Percentiles rank a stretch among this genome's conserved stretches.
Conservation (phyloP, 2,797 vertebrate genomes). For the Urophycis tenuis region DNA sequence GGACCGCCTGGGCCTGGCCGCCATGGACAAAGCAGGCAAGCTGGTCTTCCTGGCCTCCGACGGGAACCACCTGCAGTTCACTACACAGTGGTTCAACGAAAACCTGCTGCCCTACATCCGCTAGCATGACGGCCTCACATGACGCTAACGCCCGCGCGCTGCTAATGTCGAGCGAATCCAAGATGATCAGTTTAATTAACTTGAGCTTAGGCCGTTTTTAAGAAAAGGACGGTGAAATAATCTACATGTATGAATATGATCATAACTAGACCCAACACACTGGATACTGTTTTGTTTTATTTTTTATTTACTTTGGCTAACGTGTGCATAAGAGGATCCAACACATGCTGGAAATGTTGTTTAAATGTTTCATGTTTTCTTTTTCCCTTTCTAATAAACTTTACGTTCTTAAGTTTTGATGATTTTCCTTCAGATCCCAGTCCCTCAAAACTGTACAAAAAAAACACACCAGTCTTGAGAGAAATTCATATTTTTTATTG, state of each 20-base stretch:
- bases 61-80: conserved; percentile 89
- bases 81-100: conserved; percentile 77
- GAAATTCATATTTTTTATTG: conserved; percentile 54
- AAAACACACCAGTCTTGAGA: not conserved
- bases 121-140: conserved; percentile 44
- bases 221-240: not conserved
- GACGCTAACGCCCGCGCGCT: not conserved
- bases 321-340: not conserved
- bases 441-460: not conserved
- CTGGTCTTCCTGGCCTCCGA: conserved; percentile 77
- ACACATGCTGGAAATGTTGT: not conserved
- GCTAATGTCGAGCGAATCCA: not conserved
- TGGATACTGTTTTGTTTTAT: not conserved
- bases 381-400: not conserved
- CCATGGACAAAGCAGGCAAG: conserved; percentile 87
- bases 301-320: not conserved
- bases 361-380: not conserved
- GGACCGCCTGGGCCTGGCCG: conserved; percentile 72
- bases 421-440: not conserved
- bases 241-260: not conserved
- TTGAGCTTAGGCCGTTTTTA: too few species aligned
- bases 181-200: not conserved
- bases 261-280: not conserved
- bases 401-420: not conserved
- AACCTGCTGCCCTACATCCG: conserved; percentile 82